phyloP scores from a whole-genome alignment of 2,888 invertebrate genomes.

The Acrobeloides nanus region DNA sequence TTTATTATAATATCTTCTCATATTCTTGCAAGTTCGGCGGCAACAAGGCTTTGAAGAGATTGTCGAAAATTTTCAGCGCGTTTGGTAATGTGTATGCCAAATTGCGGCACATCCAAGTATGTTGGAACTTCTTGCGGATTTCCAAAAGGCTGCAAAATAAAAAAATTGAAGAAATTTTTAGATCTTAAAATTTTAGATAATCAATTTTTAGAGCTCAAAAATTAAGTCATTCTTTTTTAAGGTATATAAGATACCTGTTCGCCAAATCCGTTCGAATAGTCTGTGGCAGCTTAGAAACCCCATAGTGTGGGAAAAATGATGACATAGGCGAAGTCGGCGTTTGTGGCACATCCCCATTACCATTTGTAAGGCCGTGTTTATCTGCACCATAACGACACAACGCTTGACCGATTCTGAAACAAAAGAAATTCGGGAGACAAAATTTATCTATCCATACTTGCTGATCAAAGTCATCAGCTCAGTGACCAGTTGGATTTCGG shows the following conservation, averaged over 20 bases:
- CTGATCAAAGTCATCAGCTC: constrained; percentile 63
- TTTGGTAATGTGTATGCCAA: constrained; percentile 46
- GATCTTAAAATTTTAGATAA: too few species aligned
- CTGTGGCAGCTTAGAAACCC: constrained; percentile 63
- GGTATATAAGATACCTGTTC: constrained; percentile 58
- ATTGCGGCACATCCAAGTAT: constrained; percentile 48
- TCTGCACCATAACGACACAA: constrained; percentile 59
- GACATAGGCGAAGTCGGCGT: constrained; percentile 52
- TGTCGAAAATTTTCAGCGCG: constrained; percentile 49
- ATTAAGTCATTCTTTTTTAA: neutral
- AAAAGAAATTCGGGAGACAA: constrained; percentile 23
- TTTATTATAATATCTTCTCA: too few species aligned
- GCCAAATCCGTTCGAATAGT: constrained; percentile 65
- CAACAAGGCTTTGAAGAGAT: constrained; percentile 41
- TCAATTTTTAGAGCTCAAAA: too few species aligned
- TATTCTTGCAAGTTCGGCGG: constrained; percentile 43
- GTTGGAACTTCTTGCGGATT: constrained; percentile 45
- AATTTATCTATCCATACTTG: constrained; percentile 50
- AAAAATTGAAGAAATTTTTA: too few species aligned
- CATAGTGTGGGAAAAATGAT: constrained; percentile 59
- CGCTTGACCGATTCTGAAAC: constrained; percentile 61
- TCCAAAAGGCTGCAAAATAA: constrained; percentile 38
- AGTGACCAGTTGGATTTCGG: constrained; percentile 61
- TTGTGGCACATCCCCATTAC: neutral
- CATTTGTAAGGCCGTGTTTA: constrained; percentile 1